Evolutionary conservation across 2,888 invertebrate species (phyloP), one percentile per base, ranked within the genome.

Genomic region (Oscheius sp.): DNA sequence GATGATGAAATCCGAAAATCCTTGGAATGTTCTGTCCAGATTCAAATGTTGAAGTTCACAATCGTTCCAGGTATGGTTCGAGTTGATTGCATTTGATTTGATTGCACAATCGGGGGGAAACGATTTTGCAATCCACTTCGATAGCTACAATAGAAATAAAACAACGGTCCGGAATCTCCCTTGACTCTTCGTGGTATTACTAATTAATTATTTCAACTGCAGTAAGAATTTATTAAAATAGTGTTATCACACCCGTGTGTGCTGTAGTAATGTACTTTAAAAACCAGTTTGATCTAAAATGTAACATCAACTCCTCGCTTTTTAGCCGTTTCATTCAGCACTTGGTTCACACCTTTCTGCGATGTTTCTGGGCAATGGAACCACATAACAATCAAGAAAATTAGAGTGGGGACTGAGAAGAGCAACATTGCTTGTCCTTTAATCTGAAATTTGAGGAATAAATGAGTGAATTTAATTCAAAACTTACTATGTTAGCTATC

Each of bases 401-500:
- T 28, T 12, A 44, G 38, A 2, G 71, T 71, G 22, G 71, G 71
- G n/a, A 70, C 63, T 51, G 69, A 63, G 62, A 74, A 70, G 26
- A 74, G 56, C 24, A 74, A 57, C 26, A 74, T 62, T 1, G 69
- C 38, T 26, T 62, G 17, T 56, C 65, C 67, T 33, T 65, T 54
- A 65, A 72, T 54, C 70, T 72, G 62, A 67, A 72, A 26, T 2
- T 41, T 38, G 12, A 4, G 28, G 3, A 20, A 36, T 33, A 56
- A 17, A 12, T 14, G 32, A 6, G 2, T 28, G 32, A 32, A 12
- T 30, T 2, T 51, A 12, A 32, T 32, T 3, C 47, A 24, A 24
- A 24, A 50, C 61, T 61, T n/a, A 73, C 70, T 65, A 70, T 22
- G 47, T 73, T 70, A 28, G 73, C 73, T 6, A 73, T 24, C 1